Conservation (phyloP, 2,113 vertebrate species). For the Bettongia penicillata region DNA sequence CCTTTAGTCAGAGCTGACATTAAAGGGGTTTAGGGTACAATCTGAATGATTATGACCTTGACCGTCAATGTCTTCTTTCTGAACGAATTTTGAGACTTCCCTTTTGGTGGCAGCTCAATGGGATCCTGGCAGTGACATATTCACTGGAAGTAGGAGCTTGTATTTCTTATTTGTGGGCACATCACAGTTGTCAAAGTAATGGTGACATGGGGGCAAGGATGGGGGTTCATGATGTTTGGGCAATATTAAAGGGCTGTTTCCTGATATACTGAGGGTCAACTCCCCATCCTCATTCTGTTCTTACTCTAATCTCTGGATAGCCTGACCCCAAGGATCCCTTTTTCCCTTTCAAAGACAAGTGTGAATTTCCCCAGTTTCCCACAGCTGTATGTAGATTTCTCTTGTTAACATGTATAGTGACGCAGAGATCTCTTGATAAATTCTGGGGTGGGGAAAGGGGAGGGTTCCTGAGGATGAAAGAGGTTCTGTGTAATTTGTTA, state of each 20-base stretch:
- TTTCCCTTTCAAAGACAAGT: background rate
- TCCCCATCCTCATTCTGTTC: background rate
- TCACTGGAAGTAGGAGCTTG: background rate
- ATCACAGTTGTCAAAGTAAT: background rate
- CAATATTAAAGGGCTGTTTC: background rate
- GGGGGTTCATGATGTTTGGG: background rate
- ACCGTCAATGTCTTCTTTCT: background rate
- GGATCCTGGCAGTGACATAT: background rate
- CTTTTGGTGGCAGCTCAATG: background rate
- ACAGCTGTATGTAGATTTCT: background rate
- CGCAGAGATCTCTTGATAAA: background rate
- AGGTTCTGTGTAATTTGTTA: background rate
- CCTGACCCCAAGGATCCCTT: background rate
- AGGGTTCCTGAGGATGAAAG: background rate
- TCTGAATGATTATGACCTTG: background rate
- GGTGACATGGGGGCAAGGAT: background rate
- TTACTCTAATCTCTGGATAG: background rate
- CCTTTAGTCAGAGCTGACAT: background rate
- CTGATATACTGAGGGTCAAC: background rate
- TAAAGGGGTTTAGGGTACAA: background rate
- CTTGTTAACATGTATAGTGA: background rate
- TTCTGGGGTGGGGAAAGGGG: background rate
- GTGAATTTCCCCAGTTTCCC: background rate
- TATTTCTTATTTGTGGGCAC: background rate
- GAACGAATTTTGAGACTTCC: accelerated